Evolutionary conservation across 2,888 invertebrate genomes (phyloP).

Genomic region (Polylopha cassiicola): DNA sequence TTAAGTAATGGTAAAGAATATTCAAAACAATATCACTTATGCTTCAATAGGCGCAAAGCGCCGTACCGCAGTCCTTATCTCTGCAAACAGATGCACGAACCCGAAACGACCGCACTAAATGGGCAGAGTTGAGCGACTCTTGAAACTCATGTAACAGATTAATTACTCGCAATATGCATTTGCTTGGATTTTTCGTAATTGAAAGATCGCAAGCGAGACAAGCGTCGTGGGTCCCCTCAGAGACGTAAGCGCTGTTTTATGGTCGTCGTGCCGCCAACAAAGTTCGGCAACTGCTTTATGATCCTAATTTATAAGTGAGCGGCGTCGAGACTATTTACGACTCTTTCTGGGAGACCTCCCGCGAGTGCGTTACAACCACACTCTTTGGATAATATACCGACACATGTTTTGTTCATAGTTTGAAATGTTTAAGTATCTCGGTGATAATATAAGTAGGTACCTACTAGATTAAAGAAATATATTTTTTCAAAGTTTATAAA

Average conservation of each 20-base stretch:
- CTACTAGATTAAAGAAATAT: neutral
- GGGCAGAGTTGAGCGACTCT: slow-evolving; percentile 19
- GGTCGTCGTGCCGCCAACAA: slow-evolving; percentile 71
- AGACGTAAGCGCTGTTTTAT: slow-evolving; percentile 70
- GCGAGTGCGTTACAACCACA: slow-evolving; percentile 58
- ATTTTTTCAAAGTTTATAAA: too few relatives aligned
- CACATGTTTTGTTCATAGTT: slow-evolving; percentile 17
- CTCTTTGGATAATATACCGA: slow-evolving; percentile 14
- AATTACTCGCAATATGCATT: slow-evolving; percentile 21
- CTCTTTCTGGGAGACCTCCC: slow-evolving; percentile 67
- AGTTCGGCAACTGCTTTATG: slow-evolving; percentile 76
- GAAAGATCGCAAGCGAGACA: slow-evolving; percentile 54
- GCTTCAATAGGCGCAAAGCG: slow-evolving; percentile 13
- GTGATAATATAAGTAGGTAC: neutral
- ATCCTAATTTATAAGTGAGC: slow-evolving; percentile 77
- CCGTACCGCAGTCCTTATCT: slow-evolving; percentile 15
- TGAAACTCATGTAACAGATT: slow-evolving; percentile 19
- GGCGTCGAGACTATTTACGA: slow-evolving; percentile 68
- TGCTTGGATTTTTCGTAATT: slow-evolving; percentile 40
- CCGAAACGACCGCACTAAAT: slow-evolving; percentile 16
- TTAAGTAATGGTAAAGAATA: too few relatives aligned
- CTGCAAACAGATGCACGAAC: slow-evolving; percentile 15
- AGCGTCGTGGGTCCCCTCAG: slow-evolving; percentile 48
- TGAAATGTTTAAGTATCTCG: slow-evolving; percentile 5
- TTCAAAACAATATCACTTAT: slow-evolving; percentile 9